Conservation (phyloP, 2,888 invertebrate genomes). For the Myathropa florea region DNA sequence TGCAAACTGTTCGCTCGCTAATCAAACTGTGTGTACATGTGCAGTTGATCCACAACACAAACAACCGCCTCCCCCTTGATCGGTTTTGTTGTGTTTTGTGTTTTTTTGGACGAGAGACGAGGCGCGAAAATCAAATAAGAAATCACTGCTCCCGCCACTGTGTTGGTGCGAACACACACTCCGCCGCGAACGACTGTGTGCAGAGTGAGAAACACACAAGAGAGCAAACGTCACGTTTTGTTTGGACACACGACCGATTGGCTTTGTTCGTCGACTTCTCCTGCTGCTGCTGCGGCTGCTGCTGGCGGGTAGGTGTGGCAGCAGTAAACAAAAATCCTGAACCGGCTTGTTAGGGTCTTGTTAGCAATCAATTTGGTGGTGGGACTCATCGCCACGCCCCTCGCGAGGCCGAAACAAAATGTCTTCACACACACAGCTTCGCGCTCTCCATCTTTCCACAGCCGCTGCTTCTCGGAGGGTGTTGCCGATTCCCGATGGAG, state of each 20-base stretch:
- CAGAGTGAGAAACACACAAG: background rate
- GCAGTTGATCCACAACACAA: slow-evolving; percentile 49
- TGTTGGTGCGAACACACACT: slow-evolving; percentile 32
- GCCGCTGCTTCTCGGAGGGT: background rate
- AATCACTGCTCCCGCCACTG: slow-evolving; percentile 44
- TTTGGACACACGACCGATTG: slow-evolving; percentile 66
- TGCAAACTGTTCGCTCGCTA: slow-evolving; percentile 65
- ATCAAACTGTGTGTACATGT: slow-evolving; percentile 66
- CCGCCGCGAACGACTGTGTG: background rate
- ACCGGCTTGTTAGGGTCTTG: slow-evolving; percentile 68
- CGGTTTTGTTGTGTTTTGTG: background rate
- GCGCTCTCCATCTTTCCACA: slow-evolving; percentile 51
- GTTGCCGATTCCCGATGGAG: background rate
- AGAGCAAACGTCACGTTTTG: slow-evolving; percentile 55
- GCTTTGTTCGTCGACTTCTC: slow-evolving; percentile 41
- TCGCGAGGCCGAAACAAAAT: slow-evolving; percentile 54
- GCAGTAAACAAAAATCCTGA: slow-evolving; percentile 33
- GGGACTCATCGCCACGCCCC: slow-evolving; percentile 34
- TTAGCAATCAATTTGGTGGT: slow-evolving; percentile 59
- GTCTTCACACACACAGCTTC: slow-evolving; percentile 33
- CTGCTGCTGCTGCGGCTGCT: background rate
- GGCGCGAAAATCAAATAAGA: slow-evolving; percentile 64
- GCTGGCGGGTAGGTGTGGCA: slow-evolving; percentile 28
- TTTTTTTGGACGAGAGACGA: background rate
- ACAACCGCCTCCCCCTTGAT: slow-evolving; percentile 60